Evolutionary conservation across 2,113 vertebrate genomes (phyloP), one percentile per base, ranked within the genome.

Genomic region (Potamarius usumacintae): DNA sequence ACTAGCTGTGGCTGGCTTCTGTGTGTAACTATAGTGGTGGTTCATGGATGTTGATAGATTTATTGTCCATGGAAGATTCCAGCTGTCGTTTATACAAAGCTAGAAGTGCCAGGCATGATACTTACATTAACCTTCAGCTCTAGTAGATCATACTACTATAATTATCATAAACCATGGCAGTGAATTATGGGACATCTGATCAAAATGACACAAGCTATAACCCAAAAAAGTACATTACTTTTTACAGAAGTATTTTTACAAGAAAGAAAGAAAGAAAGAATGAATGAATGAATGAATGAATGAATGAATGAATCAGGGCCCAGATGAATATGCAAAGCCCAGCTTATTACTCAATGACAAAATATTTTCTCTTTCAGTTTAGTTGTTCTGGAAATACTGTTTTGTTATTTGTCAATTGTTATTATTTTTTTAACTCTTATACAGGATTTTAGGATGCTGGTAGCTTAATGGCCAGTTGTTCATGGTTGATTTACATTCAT

Each of bases 1-100:
- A 12, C 27, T 58, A 57, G 72, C 86, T 84, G 48, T 78, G 58
- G 50, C 60, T 87, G 57, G 81, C 65, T 87, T 83, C 71, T 65
- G 50, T 78, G 48, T 88, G 48, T 78, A 78, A 78, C 52, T n/a
- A 42, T 42, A 67, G 58, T 83, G 71, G 60, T 84, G 58, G 27
- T 84, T 81, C 69, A n/a, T 57, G 11, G 27, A 57, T 34, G 42
- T 53, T 86, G 62, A 86, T 67, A 62, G 67, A 62, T 82, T 82
- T 48, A 74, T 74, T 74, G 65, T 25, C 53, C 34, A 71, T 67
- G 62, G 58, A 80, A 25, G 30, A 74, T 50, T 86, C 17, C 53
- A 72, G 22, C 63, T 71, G 1, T 15, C 52, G 67, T 50, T 86
- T 67, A 34, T 22, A 52, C 15, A 52, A 48, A 50, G 34, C 14